These are phyloP conservation scores for Uloborus plumipes DNA, from an alignment of 2,888 invertebrate genomes.

Conservation along the genomic window DNA sequence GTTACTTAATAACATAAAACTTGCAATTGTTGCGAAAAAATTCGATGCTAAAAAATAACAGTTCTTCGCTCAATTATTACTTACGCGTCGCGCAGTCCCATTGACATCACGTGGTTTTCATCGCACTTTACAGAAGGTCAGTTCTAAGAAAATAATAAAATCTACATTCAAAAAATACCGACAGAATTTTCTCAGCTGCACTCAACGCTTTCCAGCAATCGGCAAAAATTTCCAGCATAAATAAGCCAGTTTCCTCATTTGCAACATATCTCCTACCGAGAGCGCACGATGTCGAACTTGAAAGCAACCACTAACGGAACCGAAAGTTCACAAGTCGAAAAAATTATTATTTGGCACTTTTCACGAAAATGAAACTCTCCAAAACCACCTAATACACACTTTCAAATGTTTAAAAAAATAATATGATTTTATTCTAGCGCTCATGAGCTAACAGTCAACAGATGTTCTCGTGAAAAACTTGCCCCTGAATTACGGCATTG, in stretches of 20 bases:
- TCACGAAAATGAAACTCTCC: background rate
- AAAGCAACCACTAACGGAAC: conserved; percentile 51
- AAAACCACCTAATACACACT: background rate
- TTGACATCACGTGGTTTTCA: conserved; percentile 49
- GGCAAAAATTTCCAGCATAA: no score
- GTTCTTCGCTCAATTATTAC: conserved; percentile 7
- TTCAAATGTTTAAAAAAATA: background rate
- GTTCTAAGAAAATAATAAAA: background rate
- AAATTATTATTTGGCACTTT: background rate
- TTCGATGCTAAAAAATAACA: background rate
- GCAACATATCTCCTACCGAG: no score
- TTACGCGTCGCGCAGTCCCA: conserved; percentile 44
- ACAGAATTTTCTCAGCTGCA: background rate
- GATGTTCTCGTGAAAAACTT: background rate
- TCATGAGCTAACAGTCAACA: background rate
- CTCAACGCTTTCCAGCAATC: no score
- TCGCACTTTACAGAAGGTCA: conserved; percentile 20
- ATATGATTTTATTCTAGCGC: no score
- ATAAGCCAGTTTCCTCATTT: no score
- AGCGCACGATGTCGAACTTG: no score
- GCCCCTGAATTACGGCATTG: background rate
- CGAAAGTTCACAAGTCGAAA: conserved; percentile 34
- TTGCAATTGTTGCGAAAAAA: no score
- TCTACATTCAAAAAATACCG: background rate
- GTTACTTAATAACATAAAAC: no score